Evolutionary conservation across 1,140 invertebrate species (phyloP), one percentile per base, ranked within the genome.

Genomic region (Mamestra configurata): DNA sequence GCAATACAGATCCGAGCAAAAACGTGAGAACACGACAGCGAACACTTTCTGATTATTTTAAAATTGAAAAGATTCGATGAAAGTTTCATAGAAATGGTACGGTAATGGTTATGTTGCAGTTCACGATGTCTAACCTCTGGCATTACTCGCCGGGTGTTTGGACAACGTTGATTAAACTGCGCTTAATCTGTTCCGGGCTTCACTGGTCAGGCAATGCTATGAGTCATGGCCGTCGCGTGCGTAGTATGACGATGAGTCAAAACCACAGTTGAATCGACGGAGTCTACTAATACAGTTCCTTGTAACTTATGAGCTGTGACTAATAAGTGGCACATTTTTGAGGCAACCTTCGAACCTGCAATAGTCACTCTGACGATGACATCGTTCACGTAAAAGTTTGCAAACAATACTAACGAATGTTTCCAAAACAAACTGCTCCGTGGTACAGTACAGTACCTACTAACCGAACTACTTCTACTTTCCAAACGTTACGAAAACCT

Each of bases 191-290:
- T 77, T 37, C 61, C 61, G 46, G 61, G 24, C 24, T 20, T 15
- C 20, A 43, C 40, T 68, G 59, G 59, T 46, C 55, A 24, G 35
- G 27, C 15, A 24, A 46, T 51, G 22, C 4, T 22, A 11, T 84
- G 78, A 82, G 43, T 84, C 78, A 81, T 79, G 61, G 73, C 76
- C 80, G 64, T 80, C 53, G 85, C 85, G 81, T 86, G 88, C 87
- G 88, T 91, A 90, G 87, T 89, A 89, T 83, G 79, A 8, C 71
- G 85, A 82, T 89, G 86, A 89, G 82, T 89, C 86, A 89, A 76
- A 24, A 55, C 46, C 46, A 68, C 70, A 64, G 75, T 77, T 77
- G 64, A 61, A 40, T 73, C 57, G 59, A 40, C 40, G 73, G 66
- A 55, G 61, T 46, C 79, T 55, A 77, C 64, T 77, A 72, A 81